A percentile compares a stretch with the other conserved stretches of the same genome.
These are phyloP conservation scores for Oedothorax gibbosus DNA, from an alignment of 1,140 invertebrate genomes.

Conservation along the genomic window DNA sequence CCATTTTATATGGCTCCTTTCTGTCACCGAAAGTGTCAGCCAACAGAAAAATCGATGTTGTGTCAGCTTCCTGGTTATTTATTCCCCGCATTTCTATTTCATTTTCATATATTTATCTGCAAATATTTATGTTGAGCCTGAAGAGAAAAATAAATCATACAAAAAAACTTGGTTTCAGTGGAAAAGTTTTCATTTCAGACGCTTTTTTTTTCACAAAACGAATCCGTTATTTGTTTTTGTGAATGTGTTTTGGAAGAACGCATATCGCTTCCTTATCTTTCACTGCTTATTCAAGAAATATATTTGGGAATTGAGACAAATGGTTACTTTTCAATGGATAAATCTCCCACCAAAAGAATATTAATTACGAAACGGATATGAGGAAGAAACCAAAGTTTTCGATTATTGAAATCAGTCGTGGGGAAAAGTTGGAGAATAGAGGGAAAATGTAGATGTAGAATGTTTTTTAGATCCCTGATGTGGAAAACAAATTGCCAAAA, in stretches of 20 bases:
- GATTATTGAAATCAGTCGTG: slow-evolving; percentile 14
- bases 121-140: background rate
- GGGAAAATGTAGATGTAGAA: background rate
- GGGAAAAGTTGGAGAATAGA: background rate
- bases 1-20: background rate
- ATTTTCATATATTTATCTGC: background rate
- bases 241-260: background rate
- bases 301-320: background rate
- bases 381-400: slow-evolving; percentile 2
- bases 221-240: background rate
- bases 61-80: background rate
- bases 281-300: background rate
- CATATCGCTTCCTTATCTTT: background rate
- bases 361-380: slow-evolving; percentile 1
- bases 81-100: background rate
- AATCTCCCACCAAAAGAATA: background rate
- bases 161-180: background rate
- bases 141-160: background rate
- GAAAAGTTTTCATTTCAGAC: background rate
- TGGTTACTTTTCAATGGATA: slow-evolving; percentile 1
- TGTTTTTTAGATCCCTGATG: background rate
- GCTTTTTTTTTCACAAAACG: background rate
- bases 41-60: background rate
- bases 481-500: background rate
- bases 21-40: background rate